These are phyloP conservation scores for Sebastes paucispinis DNA, from an alignment of 2,797 vertebrate species.

Conservation along the genomic window DNA sequence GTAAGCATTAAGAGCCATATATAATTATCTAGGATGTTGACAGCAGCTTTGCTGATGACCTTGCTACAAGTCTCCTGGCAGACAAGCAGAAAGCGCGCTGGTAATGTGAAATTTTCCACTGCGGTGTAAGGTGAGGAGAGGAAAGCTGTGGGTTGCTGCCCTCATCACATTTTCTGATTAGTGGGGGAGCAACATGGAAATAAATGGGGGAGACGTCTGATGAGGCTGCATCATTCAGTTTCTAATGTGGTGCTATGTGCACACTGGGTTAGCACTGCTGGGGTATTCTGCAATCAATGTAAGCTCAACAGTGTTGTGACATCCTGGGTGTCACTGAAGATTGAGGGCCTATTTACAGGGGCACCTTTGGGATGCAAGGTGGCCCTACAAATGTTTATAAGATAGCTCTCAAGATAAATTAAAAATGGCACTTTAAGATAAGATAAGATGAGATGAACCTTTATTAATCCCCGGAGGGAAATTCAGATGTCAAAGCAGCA, in stretches of 20 bases:
- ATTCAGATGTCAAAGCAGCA: too few species aligned
- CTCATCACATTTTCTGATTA: conserved; percentile 77
- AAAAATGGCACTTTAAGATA: neutral
- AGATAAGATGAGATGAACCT: too few species aligned
- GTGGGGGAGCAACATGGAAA: conserved; percentile 51
- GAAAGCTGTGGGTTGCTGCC: conserved; percentile 51
- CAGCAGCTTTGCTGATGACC: conserved; percentile 73
- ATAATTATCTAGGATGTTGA: conserved; percentile 79
- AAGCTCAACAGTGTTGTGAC: conserved; percentile 8
- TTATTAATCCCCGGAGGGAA: too few species aligned
- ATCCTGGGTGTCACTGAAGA: neutral
- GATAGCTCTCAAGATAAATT: neutral
- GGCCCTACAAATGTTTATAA: neutral
- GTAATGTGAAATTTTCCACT: conserved; percentile 61
- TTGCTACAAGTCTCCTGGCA: conserved; percentile 65
- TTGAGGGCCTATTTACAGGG: neutral
- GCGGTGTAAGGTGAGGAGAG: conserved; percentile 44
- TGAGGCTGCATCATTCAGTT: conserved; percentile 30
- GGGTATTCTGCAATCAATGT: neutral
- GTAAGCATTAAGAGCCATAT: conserved; percentile 72
- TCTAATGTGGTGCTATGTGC: conserved; percentile 13
- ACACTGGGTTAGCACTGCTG: neutral
- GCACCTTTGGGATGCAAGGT: neutral
- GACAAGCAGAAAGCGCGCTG: conserved; percentile 60
- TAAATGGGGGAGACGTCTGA: conserved; percentile 43